A percentile compares a stretch with the other conserved stretches of the same genome.
phyloP scores from a whole-genome alignment of 2,113 vertebrate species.

The Uria aalge region DNA sequence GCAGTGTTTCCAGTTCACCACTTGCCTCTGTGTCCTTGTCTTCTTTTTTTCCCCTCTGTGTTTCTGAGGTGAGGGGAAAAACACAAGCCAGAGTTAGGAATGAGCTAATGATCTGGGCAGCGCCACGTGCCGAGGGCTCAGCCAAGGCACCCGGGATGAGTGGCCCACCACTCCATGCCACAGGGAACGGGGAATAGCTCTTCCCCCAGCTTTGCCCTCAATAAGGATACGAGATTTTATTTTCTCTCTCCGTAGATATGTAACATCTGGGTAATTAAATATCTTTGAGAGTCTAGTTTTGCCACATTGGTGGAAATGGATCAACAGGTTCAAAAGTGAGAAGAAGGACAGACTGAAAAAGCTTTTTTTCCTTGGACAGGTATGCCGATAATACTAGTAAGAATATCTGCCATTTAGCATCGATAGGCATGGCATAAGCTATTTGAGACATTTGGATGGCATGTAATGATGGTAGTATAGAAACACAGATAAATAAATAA shows the following conservation, averaged over 20 bases:
- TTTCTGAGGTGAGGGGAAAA: neutral
- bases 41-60: neutral
- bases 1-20: neutral
- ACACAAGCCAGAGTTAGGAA: neutral
- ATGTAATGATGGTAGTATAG: neutral
- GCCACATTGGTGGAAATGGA: neutral
- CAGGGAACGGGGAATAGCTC: accelerated
- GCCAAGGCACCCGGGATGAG: accelerated
- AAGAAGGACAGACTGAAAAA: neutral
- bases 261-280: neutral
- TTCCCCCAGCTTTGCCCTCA: neutral
- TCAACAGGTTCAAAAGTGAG: neutral
- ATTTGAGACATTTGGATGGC: neutral
- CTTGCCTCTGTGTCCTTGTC: neutral
- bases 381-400: neutral
- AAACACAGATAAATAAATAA: neutral
- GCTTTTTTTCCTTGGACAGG: neutral
- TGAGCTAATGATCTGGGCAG: neutral
- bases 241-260: neutral
- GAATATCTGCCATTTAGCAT: neutral
- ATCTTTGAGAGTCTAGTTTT: neutral
- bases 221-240: neutral
- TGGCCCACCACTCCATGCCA: accelerated
- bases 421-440: neutral
- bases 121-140: accelerated